Conservation (phyloP, 2,113 vertebrate genomes). For the Perca fluviatilis region DNA sequence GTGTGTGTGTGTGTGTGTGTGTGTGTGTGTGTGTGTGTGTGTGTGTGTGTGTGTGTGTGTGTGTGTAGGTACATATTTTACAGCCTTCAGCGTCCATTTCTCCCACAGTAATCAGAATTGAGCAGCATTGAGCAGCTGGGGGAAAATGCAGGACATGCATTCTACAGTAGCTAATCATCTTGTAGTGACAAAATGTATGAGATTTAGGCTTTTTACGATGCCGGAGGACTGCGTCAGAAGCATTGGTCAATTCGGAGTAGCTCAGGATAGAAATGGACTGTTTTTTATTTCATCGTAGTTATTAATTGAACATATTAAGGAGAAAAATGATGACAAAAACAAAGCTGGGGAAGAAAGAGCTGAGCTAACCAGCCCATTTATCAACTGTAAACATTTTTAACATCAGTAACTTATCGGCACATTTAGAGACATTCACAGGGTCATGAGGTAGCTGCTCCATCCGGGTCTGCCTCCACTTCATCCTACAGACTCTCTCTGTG, state of each 20-base stretch:
- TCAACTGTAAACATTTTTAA: constrained; percentile 17
- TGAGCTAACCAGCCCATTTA: constrained; percentile 28
- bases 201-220: constrained; percentile 15
- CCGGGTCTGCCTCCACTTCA: not conserved
- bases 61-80: constrained; percentile 13
- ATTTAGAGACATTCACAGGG: not conserved
- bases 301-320: constrained; percentile 26
- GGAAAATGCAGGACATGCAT: constrained; percentile 44
- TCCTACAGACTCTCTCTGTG: no score
- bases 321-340: not conserved
- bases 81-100: constrained; percentile 37
- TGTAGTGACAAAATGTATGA: constrained; percentile 43
- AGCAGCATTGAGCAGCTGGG: constrained; percentile 30
- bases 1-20: no score
- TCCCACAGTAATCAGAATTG: constrained; percentile 32
- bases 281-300: constrained; percentile 10
- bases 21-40: not conserved
- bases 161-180: constrained; percentile 52
- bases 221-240: not conserved
- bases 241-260: constrained; percentile 21
- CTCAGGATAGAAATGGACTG: not conserved
- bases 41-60: not conserved
- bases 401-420: not conserved
- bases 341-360: not conserved
- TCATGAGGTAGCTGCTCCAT: constrained; percentile 9